phyloP scores from a whole-genome alignment of 2,888 invertebrate genomes.

The Drosophila mimica region DNA sequence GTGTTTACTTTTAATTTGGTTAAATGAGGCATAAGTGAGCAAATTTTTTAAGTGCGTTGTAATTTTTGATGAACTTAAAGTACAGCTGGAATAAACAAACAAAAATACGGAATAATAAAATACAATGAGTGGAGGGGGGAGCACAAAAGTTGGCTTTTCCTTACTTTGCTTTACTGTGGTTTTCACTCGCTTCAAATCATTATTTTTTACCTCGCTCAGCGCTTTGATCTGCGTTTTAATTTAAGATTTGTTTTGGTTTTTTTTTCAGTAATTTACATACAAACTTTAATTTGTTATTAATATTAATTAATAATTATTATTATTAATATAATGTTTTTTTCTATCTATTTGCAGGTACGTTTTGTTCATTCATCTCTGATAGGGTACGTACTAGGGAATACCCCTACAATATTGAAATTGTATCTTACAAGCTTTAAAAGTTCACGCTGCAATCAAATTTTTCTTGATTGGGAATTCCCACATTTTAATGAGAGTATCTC shows the following conservation, averaged over 20 bases:
- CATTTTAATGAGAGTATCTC: background rate
- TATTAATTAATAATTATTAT: no score
- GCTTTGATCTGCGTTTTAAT: background rate
- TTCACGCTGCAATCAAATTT: background rate
- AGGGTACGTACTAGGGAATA: slow-evolving; percentile 12
- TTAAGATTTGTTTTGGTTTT: background rate
- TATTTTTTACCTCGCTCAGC: background rate
- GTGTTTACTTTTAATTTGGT: slow-evolving; percentile 80
- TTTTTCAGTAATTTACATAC: background rate
- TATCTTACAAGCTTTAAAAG: background rate
- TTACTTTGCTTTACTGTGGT: slow-evolving; percentile 16
- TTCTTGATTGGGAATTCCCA: background rate
- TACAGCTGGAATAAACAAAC: slow-evolving; percentile 9
- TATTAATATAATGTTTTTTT: no score
- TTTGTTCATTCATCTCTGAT: background rate
- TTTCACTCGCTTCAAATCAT: background rate
- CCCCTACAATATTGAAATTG: background rate
- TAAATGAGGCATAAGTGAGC: slow-evolving; percentile 78
- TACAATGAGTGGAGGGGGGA: background rate
- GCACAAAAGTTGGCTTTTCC: slow-evolving; percentile 14
- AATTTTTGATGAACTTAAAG: slow-evolving; percentile 76
- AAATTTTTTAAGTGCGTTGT: slow-evolving; percentile 74
- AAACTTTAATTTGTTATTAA: slow-evolving; percentile 1
- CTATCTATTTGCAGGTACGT: slow-evolving; percentile 60
- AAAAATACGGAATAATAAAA: slow-evolving; percentile 3